These are phyloP conservation scores for Coreoperca whiteheadi DNA, from an alignment of 2,113 vertebrate species.

Conservation along the genomic window DNA sequence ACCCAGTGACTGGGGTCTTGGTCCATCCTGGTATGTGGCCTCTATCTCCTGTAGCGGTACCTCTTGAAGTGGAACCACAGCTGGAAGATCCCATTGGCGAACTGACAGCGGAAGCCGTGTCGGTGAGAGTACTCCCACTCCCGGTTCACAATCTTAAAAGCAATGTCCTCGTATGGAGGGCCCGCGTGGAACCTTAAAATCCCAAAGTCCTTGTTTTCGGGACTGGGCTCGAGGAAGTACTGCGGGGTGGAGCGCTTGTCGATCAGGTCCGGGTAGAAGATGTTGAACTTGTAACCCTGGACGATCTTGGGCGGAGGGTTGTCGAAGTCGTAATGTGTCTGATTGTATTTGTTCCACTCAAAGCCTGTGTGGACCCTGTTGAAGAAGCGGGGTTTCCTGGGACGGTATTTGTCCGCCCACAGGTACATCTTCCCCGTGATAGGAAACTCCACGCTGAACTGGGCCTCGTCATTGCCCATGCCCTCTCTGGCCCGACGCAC, in stretches of 20 bases:
- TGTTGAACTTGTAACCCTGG: constrained; percentile 99
- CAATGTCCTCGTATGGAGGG: constrained; percentile 97
- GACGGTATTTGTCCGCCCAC: constrained; percentile 99
- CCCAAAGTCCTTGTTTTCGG: constrained; percentile 96
- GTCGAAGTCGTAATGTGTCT: constrained; percentile 98
- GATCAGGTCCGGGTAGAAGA: constrained; percentile 98
- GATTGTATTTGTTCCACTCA: constrained; percentile 99
- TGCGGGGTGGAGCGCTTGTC: constrained; percentile 95
- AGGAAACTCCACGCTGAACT: constrained; percentile 97
- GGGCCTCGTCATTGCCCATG: constrained; percentile 95
- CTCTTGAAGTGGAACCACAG: constrained; percentile 99
- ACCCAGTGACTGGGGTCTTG: constrained; percentile 10
- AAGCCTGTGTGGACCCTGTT: constrained; percentile 98
- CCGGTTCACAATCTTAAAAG: constrained; percentile 96
- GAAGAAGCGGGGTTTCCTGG: constrained; percentile 97
- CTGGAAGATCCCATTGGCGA: constrained; percentile 98
- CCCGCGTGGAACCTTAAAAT: constrained; percentile 96
- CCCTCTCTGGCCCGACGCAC: constrained; percentile 94
- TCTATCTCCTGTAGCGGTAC: constrained; percentile 93
- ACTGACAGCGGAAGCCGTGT: constrained; percentile 98
- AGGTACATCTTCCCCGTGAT: constrained; percentile 95
- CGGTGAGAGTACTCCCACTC: constrained; percentile 99
- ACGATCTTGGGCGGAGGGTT: constrained; percentile 98
- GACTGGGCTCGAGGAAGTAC: constrained; percentile 96
- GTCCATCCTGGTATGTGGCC: neutral